A percentile compares a stretch with the other conserved stretches of the same genome.
phyloP scores from a whole-genome alignment of 2,113 vertebrate species.

The Holacanthus passer region DNA sequence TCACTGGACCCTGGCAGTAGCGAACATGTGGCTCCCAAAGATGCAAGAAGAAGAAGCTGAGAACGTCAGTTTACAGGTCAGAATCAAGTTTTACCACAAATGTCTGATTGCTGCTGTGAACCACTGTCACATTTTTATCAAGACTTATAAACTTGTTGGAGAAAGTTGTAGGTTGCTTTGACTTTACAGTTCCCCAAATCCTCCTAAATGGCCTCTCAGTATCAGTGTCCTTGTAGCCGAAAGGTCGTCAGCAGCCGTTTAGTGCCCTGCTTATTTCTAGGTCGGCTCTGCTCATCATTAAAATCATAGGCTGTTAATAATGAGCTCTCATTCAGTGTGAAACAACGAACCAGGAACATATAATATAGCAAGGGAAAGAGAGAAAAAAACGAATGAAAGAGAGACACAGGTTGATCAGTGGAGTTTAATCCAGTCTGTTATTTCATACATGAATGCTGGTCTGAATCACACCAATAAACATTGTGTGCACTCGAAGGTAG shows the following conservation, averaged over 20 bases:
- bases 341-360: background rate
- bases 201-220: background rate
- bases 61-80: background rate
- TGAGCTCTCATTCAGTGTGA: background rate
- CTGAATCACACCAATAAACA: constrained; percentile 54
- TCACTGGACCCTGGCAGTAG: background rate
- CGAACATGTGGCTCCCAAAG: no score
- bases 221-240: no score
- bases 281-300: background rate
- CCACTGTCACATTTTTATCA: no score
- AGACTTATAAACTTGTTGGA: background rate
- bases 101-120: background rate
- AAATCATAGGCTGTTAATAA: background rate
- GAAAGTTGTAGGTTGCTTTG: background rate
- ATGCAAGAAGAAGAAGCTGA: background rate
- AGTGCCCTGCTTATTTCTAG: background rate
- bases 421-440: constrained; percentile 62
- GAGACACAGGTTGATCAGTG: constrained; percentile 19
- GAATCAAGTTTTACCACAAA: background rate
- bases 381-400: background rate
- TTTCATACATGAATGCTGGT: constrained; percentile 55
- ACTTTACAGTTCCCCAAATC: no score
- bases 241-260: background rate
- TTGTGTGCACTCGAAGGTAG: constrained; percentile 6
- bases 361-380: no score